Evolutionary conservation across 2,797 vertebrate species (phyloP).

Genomic region (Pseudomugil tenellus): DNA sequence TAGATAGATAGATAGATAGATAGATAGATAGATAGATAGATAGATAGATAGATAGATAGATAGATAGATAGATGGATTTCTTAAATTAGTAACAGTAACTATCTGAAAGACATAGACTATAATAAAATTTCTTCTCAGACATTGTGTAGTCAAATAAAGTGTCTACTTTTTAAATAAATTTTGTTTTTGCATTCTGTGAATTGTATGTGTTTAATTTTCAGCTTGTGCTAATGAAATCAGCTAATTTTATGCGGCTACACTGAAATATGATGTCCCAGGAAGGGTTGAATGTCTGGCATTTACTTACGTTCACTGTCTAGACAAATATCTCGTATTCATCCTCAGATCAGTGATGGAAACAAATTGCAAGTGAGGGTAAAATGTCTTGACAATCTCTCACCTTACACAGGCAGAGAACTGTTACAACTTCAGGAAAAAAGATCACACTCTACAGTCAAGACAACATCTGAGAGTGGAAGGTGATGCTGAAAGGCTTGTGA

Average conservation of each 20-base stretch:
- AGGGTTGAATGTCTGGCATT: conserved; percentile 33
- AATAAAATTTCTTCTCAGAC: too few relatives aligned
- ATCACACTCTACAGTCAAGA: conserved; percentile 10
- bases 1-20: too few relatives aligned
- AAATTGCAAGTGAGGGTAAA: rapidly evolving
- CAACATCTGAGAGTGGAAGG: conserved; percentile 38
- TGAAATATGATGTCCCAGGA: rapidly evolving
- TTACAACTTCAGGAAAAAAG: conserved; percentile 47
- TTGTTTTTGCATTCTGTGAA: not conserved
- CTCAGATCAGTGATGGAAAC: not conserved
- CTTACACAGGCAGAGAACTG: conserved; percentile 44
- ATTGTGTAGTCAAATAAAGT: too few relatives aligned
- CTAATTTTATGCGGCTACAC: rapidly evolving
- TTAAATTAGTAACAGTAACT: too few relatives aligned
- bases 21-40: too few relatives aligned
- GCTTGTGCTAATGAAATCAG: conserved; percentile 7
- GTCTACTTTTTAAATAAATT: too few relatives aligned
- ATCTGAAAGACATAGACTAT: too few relatives aligned
- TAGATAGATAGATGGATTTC: too few relatives aligned
- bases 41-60: too few relatives aligned
- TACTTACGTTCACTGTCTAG: rapidly evolving
- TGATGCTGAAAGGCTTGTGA: conserved; percentile 25
- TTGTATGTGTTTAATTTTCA: conserved; percentile 30
- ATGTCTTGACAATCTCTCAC: rapidly evolving
- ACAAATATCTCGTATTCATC: conserved; percentile 55